Evolutionary conservation across 2,113 vertebrate genomes (phyloP), one percentile per base, ranked within the genome.

Genomic region (Cephalopterus ornatus): DNA sequence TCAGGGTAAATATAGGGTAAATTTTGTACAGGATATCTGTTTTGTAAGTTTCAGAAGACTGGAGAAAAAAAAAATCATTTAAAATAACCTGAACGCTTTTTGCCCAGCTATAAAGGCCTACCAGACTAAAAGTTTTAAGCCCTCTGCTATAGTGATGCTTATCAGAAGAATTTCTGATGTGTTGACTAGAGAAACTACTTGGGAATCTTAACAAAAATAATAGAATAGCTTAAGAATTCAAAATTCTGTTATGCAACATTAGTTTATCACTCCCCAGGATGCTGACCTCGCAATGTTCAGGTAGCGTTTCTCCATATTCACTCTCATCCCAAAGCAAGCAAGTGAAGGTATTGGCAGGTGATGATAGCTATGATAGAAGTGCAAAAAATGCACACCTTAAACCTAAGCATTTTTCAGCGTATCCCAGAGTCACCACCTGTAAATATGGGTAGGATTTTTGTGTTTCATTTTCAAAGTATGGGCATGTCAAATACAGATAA

Each of bases 131-230:
- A 35, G 10, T 28, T 3, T 52, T 79, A 85, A 91, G 15, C 32
- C 24, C 12, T 80, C 41, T 80, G 14, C 32, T 55, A 3, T 28
- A 26, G 8, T 82, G 66, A 20, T 41, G 8, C 1, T 56, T 42
- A n/a, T 37, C 32, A 37, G 32, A 73, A 71, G 42, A 58, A 37
- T 63, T 72, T 85, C 42, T 72, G 47, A 68, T 0, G 0, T 1
- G 2, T 50, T 68, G 13, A 17, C 72, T 79, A 37, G 14, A 75
- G 16, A 20, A 78, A 55, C 4, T 37, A 79, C 33, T 79, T 39
- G 17, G 35, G 15, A 55, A 55, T 72, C 44, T 80, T 80, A 58
- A 9, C 12, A 80, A 26, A 13, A 85, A 37, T 17, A 77, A 71
- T 28, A 26, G 78, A 88, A n/a, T 19, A 85, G 7, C 35, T 76